Percentiles rank a stretch among this genome's conserved stretches.
phyloP scores from a whole-genome alignment of 2,888 invertebrate species.

The Galeopsomyia nigrocyanea region DNA sequence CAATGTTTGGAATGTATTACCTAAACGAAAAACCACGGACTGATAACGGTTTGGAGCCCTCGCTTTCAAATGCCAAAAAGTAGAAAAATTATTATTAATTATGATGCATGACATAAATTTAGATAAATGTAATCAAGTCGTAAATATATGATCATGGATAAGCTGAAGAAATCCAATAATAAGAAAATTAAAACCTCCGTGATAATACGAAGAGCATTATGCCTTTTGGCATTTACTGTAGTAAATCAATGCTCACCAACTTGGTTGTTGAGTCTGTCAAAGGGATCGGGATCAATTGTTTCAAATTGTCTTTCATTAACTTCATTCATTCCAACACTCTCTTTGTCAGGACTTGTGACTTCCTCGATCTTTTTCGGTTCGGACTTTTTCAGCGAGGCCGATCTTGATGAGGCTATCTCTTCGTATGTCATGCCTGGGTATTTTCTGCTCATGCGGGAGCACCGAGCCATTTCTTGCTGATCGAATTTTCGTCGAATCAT shows the following conservation, averaged over 20 bases:
- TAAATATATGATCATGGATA: conserved; percentile 36
- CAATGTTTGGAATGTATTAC: conserved; percentile 57
- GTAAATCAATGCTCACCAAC: conserved; percentile 60
- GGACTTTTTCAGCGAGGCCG: conserved; percentile 52
- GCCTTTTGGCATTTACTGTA: no score
- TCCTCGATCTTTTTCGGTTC: conserved; percentile 54
- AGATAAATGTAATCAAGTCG: conserved; percentile 18
- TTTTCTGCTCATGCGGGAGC: conserved; percentile 59
- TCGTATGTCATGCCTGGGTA: conserved; percentile 67
- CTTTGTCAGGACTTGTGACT: conserved; percentile 60
- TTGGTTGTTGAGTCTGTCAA: conserved; percentile 69
- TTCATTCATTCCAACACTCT: conserved; percentile 64
- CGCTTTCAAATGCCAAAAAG: conserved; percentile 55
- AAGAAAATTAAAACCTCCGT: conserved; percentile 7
- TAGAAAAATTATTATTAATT: conserved; percentile 30
- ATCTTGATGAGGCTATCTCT: conserved; percentile 64
- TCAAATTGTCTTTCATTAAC: conserved; percentile 65
- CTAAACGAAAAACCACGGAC: conserved; percentile 67
- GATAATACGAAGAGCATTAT: no score
- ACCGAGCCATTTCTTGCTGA: conserved; percentile 59
- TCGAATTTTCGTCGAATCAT: conserved; percentile 66
- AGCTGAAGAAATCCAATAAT: conserved; percentile 29
- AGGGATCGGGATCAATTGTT: conserved; percentile 69
- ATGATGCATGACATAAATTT: conserved; percentile 21
- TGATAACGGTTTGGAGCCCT: conserved; percentile 67